Percentiles rank a stretch among this genome's conserved stretches.
phyloP scores from a whole-genome alignment of 1,140 invertebrate genomes.

The Atta colombica region DNA sequence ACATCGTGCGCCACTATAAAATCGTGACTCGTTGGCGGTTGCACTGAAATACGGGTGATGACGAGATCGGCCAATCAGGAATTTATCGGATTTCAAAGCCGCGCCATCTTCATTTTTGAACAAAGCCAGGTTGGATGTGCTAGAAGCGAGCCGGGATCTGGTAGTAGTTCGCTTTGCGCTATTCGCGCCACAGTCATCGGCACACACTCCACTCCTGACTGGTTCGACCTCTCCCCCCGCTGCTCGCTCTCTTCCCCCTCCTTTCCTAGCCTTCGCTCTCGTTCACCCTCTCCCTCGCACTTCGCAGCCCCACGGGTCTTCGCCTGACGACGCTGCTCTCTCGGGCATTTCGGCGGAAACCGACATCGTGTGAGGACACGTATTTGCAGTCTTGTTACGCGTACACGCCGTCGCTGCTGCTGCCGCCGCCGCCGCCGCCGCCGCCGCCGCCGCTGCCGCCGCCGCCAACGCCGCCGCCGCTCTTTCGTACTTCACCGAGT shows the following conservation, averaged over 20 bases:
- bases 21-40: conserved; percentile 49
- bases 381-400: conserved; percentile 69
- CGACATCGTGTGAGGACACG: conserved; percentile 84
- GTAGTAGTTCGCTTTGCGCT: conserved; percentile 77
- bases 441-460: conserved; percentile 35
- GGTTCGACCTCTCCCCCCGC: conserved; percentile 72
- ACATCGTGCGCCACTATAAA: conserved; percentile 44
- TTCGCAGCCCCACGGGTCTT: conserved; percentile 74
- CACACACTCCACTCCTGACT: conserved; percentile 76
- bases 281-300: conserved; percentile 35
- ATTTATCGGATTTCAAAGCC: conserved; percentile 88
- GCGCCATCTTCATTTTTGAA: conserved; percentile 95
- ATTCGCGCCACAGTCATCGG: conserved; percentile 76
- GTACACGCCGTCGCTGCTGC: conserved; percentile 32
- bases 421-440: conserved; percentile 44
- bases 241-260: conserved; percentile 25
- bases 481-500: conserved; percentile 63
- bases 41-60: conserved; percentile 11
- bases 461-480: conserved; percentile 48
- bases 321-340: conserved; percentile 84
- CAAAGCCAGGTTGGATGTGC: conserved; percentile 87
- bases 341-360: conserved; percentile 86
- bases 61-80: conserved; percentile 87
- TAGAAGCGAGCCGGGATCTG: conserved; percentile 68
- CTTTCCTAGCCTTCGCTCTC: neutral